Conservation (phyloP, 1,140 invertebrate species). For the Pseudachorutes palmiensis region DNA sequence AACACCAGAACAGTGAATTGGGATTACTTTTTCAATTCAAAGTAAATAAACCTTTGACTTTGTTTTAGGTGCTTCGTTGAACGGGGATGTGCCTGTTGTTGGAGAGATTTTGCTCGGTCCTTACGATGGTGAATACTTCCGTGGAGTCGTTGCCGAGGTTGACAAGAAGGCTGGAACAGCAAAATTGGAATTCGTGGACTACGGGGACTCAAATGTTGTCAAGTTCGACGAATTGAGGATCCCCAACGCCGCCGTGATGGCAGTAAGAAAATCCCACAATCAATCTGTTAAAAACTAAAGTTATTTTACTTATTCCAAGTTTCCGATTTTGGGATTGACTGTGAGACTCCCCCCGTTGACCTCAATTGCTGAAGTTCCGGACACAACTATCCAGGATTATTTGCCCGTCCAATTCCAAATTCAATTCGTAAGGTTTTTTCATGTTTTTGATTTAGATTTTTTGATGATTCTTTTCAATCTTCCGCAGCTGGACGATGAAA, state of each 20-base stretch:
- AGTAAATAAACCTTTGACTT: too few species aligned
- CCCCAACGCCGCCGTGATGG: slow-evolving; percentile 15
- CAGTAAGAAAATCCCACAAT: slow-evolving; percentile 11
- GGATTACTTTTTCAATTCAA: too few species aligned
- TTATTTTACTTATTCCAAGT: slow-evolving; percentile 12
- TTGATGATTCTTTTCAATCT: too few species aligned
- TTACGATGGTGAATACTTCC: slow-evolving; percentile 20
- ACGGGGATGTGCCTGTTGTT: slow-evolving; percentile 5
- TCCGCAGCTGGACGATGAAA: too few species aligned
- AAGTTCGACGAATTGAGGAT: background rate
- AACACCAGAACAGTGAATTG: too few species aligned
- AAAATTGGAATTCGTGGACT: slow-evolving; percentile 24
- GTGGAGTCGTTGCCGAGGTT: slow-evolving; percentile 6
- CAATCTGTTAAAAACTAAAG: background rate
- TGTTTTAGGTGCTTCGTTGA: background rate
- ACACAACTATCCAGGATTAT: too few species aligned
- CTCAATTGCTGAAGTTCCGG: background rate
- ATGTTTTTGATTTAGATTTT: too few species aligned
- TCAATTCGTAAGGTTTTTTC: too few species aligned
- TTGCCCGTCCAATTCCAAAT: too few species aligned
- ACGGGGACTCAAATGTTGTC: slow-evolving; percentile 10
- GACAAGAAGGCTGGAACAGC: background rate
- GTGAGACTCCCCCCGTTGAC: background rate
- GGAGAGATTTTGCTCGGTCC: slow-evolving; percentile 23
- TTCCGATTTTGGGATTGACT: slow-evolving; percentile 20